phyloP scores from a whole-genome alignment of 2,888 invertebrate genomes.

The Gryllus longicercus region DNA sequence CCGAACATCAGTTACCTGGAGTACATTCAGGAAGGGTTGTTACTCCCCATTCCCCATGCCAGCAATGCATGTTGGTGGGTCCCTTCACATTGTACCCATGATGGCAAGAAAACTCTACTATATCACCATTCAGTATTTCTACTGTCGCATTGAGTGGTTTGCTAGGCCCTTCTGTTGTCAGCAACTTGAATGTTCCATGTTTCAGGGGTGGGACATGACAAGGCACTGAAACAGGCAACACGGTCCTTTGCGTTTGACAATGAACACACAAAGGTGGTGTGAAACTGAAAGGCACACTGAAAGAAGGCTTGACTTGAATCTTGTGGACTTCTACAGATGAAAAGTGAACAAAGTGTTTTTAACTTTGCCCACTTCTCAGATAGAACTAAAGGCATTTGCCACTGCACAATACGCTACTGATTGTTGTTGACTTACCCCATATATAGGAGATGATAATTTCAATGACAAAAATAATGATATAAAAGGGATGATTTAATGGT shows the following conservation, averaged over 20 bases:
- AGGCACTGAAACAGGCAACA: slow-evolving; percentile 53
- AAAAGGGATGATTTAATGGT: background rate
- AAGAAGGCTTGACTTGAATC: slow-evolving; percentile 17
- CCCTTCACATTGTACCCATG: slow-evolving; percentile 63
- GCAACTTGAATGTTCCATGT: slow-evolving; percentile 64
- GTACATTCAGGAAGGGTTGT: slow-evolving; percentile 72
- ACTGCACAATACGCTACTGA: background rate
- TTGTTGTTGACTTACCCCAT: background rate
- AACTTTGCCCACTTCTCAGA: background rate
- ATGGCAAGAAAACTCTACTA: slow-evolving; percentile 71
- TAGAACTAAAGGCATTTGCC: too few relatives aligned
- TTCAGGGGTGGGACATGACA: slow-evolving; percentile 67
- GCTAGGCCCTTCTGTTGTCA: slow-evolving; percentile 43
- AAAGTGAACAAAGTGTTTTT: background rate
- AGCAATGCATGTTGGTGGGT: slow-evolving; percentile 68
- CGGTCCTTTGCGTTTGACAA: slow-evolving; percentile 17
- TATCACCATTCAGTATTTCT: slow-evolving; percentile 65
- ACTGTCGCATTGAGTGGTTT: slow-evolving; percentile 54
- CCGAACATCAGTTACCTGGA: slow-evolving; percentile 55
- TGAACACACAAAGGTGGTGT: slow-evolving; percentile 17
- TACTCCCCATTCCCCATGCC: slow-evolving; percentile 74
- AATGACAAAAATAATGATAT: background rate
- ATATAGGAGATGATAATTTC: background rate
- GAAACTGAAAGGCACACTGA: slow-evolving; percentile 10
- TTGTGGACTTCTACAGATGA: slow-evolving; percentile 4